Evolutionary conservation across 2,888 invertebrate species (phyloP), one percentile per base, ranked within the genome.

Genomic region (Venusia cambrica): DNA sequence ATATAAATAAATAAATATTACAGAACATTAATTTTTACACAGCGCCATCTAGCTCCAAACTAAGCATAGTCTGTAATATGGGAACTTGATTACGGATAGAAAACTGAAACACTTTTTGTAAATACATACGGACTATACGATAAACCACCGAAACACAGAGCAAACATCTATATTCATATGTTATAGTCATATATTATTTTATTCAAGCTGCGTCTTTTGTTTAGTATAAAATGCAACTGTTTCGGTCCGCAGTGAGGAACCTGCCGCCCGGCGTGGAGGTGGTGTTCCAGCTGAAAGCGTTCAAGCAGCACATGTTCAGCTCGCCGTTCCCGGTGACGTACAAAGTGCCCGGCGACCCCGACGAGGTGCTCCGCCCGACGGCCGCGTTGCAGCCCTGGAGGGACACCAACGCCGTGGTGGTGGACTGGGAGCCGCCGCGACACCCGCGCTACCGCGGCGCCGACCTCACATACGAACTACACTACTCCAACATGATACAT

Each of bases 341-440:
- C 3, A 57, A 69, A 1, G 90, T 90, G 0, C 62, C 69, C 6
- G 92, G 91, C 1, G 54, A 55, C 0, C 77, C 78, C 0, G 73
- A 90, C 39, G 91, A 90, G 3, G 55, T 66, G 0, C 66, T 92
- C 0, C 80, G 80, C 30, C 53, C 91, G 4, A 76, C 87, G 3
- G 89, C 88, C 0, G 73, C 73, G 5, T 54, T 90, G 5, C 52
- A 89, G 0, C 89, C 89, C n/a, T n/a, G n/a, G n/a, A n/a, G n/a
- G 57, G 84, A 88, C 1, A 78, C 90, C 0, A 92, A 91, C 0
- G 74, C 90, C 0, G 92, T 93, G 0, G 89, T 90, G 47, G 57
- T 95, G 6, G 77, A 74, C 4, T 95, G 95, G 95, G 76, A 88
- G 5, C 83, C 89, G 4, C 92, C 93, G 0, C 84, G 84, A 9